Percentiles rank a stretch among this genome's conserved stretches.
phyloP scores from a whole-genome alignment of 2,797 vertebrate genomes.

The Anolis apletophallus region DNA sequence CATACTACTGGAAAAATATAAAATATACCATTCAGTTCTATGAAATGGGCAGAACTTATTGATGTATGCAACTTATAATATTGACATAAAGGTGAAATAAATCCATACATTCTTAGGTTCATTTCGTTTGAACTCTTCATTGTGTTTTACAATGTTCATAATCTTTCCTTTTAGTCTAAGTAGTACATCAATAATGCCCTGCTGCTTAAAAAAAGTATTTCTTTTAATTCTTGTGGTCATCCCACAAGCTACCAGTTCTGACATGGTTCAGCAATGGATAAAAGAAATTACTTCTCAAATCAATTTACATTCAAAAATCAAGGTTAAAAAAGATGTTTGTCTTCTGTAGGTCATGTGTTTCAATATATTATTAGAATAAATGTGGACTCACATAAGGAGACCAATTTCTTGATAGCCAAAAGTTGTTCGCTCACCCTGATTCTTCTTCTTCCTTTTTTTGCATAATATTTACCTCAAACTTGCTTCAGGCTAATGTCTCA shows the following conservation, averaged over 20 bases:
- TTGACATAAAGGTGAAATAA: conserved; percentile 22
- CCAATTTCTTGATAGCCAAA: conserved; percentile 82
- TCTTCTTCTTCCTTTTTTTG: conserved; percentile 79
- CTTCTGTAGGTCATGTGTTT: conserved; percentile 34
- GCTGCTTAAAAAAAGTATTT: conserved; percentile 27
- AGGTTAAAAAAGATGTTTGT: conserved; percentile 50
- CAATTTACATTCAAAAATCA: conserved; percentile 56
- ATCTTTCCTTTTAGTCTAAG: conserved; percentile 28
- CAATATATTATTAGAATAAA: conserved; percentile 31
- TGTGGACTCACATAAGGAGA: conserved; percentile 39
- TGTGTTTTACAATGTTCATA: conserved; percentile 11
- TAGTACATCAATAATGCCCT: conserved; percentile 7
- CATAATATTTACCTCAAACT: conserved; percentile 99
- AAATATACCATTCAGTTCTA: not conserved
- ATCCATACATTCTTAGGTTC: not conserved
- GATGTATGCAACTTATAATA: conserved; percentile 31
- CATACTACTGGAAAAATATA: not conserved
- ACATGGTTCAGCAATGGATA: conserved; percentile 39
- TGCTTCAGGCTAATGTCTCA: conserved; percentile 99
- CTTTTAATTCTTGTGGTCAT: conserved; percentile 34
- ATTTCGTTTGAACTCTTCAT: conserved; percentile 39
- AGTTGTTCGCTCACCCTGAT: conserved; percentile 82
- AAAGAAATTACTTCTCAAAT: conserved; percentile 58
- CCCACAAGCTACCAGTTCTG: conserved; percentile 19
- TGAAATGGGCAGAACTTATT: not conserved